Evolutionary conservation across 1,140 invertebrate genomes (phyloP).

Genomic region (Scaptomyza graminum): DNA sequence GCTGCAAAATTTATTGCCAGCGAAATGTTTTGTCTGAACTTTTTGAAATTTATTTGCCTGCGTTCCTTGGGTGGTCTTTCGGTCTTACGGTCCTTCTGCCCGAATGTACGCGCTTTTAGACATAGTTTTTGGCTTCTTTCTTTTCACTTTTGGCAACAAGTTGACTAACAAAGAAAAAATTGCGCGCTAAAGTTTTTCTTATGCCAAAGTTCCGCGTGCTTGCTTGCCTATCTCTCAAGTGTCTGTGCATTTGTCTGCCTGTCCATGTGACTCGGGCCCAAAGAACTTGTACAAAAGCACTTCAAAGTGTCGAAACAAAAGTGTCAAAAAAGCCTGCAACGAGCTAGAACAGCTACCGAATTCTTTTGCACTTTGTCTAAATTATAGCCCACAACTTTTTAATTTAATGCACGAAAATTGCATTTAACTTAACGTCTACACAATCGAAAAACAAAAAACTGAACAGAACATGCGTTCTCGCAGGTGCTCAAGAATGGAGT

Average conservation of each 20-base stretch:
- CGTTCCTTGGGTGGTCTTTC: slow-evolving; percentile 25
- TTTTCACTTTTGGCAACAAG: slow-evolving; percentile 71
- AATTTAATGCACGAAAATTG: slow-evolving; percentile 73
- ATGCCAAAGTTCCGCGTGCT: slow-evolving; percentile 30
- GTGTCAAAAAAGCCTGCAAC: slow-evolving; percentile 70
- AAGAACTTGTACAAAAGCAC: slow-evolving; percentile 63
- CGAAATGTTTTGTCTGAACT: slow-evolving; percentile 78
- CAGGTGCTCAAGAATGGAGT: slow-evolving; percentile 7
- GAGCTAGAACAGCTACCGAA: slow-evolving; percentile 36
- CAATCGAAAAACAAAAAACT: slow-evolving; percentile 20
- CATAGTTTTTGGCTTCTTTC: slow-evolving; percentile 23
- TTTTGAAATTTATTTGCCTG: slow-evolving; percentile 74
- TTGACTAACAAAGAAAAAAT: slow-evolving; percentile 56
- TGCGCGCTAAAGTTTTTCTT: slow-evolving; percentile 58
- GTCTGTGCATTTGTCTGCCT: slow-evolving; percentile 49
- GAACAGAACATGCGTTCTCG: background rate
- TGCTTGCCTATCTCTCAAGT: slow-evolving; percentile 54
- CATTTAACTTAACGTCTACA: slow-evolving; percentile 15
- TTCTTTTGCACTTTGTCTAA: slow-evolving; percentile 54
- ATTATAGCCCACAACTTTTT: slow-evolving; percentile 57
- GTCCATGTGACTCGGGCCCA: background rate
- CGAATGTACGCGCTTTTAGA: slow-evolving; percentile 29
- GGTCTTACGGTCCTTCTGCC: slow-evolving; percentile 18
- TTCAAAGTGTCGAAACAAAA: slow-evolving; percentile 80
- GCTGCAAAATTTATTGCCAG: slow-evolving; percentile 73